Evolutionary conservation across 2,113 vertebrate genomes (phyloP).

Genomic region (Labrus mixtus): DNA sequence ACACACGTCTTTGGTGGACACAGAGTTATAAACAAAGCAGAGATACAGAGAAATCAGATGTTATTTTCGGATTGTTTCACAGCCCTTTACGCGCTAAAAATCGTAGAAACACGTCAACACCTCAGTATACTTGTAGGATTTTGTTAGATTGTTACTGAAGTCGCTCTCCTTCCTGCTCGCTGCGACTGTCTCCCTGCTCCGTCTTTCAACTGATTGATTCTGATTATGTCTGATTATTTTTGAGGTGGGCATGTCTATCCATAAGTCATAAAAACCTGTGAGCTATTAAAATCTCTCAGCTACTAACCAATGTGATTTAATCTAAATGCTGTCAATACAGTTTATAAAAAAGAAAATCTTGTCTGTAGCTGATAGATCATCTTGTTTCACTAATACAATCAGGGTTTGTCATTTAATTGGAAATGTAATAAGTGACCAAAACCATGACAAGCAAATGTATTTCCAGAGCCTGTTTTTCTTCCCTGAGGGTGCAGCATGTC

Average conservation of each 20-base stretch:
- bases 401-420: conserved; percentile 48
- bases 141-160: no score
- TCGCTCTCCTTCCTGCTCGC: no score
- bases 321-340: neutral
- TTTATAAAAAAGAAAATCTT: neutral
- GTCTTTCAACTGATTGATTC: neutral
- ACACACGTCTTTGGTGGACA: no score
- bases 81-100: no score
- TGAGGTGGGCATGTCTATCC: no score
- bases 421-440: conserved; percentile 62
- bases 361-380: conserved; percentile 21
- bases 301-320: neutral
- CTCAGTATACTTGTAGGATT: no score
- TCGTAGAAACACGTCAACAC: no score
- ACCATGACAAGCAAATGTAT: conserved; percentile 53
- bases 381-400: conserved; percentile 41
- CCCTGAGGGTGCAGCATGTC: conserved; percentile 68
- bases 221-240: neutral
- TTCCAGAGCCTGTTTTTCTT: conserved; percentile 50
- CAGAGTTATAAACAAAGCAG: no score
- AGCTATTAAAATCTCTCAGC: neutral
- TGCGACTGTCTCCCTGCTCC: no score
- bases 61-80: no score
- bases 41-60: no score
- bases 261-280: neutral